A percentile compares a stretch with the other conserved stretches of the same genome.
phyloP scores from a whole-genome alignment of 2,113 vertebrate species.

The Lonchura striata region DNA sequence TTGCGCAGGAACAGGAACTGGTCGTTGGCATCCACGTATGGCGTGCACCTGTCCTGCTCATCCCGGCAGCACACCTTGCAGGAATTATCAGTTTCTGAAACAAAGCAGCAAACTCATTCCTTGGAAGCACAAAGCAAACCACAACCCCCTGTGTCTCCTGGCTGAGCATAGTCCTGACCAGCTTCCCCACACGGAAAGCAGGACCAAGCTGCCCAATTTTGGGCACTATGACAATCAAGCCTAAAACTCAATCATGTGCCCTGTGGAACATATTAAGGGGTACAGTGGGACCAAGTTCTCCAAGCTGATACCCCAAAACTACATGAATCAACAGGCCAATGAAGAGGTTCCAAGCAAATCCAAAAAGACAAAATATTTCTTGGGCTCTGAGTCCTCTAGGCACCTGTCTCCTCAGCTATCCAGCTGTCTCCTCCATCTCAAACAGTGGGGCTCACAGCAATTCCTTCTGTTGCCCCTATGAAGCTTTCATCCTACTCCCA shows the following conservation, averaged over 20 bases:
- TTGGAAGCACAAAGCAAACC: not conserved
- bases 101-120: not conserved
- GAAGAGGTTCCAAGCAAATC: not conserved
- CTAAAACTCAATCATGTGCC: not conserved
- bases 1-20: constrained; percentile 87
- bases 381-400: not conserved
- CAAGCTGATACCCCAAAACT: not conserved
- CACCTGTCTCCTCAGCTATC: not conserved
- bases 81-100: constrained; percentile 87
- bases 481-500: not conserved
- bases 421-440: not conserved
- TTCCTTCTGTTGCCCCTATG: not conserved
- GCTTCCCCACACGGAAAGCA: not conserved
- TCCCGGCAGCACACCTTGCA: constrained; percentile 94
- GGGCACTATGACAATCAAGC: not conserved
- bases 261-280: not conserved
- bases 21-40: constrained; percentile 57
- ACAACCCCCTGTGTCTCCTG: accelerated
- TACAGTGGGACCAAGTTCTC: not conserved
- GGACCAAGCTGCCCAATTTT: accelerated
- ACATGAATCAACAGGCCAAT: not conserved
- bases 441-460: not conserved
- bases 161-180: not conserved
- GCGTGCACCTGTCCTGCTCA: constrained; percentile 75
- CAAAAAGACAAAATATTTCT: not conserved